phyloP scores from a whole-genome alignment of 2,113 vertebrate species.

The Neoarius graeffei region DNA sequence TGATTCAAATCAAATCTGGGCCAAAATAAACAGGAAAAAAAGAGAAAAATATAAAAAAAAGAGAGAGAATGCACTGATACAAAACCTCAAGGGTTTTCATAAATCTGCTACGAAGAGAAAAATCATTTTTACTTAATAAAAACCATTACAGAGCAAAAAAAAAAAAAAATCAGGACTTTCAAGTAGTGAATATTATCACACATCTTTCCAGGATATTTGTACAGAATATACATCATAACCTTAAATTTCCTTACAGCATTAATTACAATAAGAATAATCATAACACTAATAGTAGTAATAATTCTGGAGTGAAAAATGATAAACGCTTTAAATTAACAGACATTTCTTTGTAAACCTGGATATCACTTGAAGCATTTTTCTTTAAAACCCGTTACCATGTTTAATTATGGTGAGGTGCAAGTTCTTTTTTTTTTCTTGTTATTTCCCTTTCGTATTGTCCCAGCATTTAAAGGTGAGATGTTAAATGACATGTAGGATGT shows the following conservation, averaged over 20 bases:
- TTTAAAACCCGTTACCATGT: constrained; percentile 54
- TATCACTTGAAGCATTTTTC: constrained; percentile 59
- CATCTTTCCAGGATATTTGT: constrained; percentile 70
- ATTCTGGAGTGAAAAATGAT: constrained; percentile 69
- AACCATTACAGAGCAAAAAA: constrained; percentile 69
- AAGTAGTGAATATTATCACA: constrained; percentile 76
- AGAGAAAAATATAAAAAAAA: constrained; percentile 17
- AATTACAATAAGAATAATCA: constrained; percentile 62
- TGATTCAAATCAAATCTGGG: constrained; percentile 69
- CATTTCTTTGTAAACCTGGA: constrained; percentile 74
- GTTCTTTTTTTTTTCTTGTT: constrained; percentile 58
- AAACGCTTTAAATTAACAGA: constrained; percentile 68
- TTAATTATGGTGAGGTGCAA: constrained; percentile 67
- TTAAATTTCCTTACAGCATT: constrained; percentile 74
- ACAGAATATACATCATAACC: constrained; percentile 74
- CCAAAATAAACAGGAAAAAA: constrained; percentile 69
- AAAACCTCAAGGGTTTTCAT: constrained; percentile 70
- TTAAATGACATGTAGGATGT: constrained; percentile 73
- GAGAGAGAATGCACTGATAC: constrained; percentile 71
- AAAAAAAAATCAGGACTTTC: constrained; percentile 68
- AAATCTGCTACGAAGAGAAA: constrained; percentile 75
- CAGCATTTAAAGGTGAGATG: constrained; percentile 74
- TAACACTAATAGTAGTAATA: constrained; percentile 67
- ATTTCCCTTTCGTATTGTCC: constrained; percentile 61
- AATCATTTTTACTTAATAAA: constrained; percentile 66